Evolutionary conservation across 53 echinoderm and acorn worm genomes (phyloP).

Genomic region (Holothuria leucospilota): DNA sequence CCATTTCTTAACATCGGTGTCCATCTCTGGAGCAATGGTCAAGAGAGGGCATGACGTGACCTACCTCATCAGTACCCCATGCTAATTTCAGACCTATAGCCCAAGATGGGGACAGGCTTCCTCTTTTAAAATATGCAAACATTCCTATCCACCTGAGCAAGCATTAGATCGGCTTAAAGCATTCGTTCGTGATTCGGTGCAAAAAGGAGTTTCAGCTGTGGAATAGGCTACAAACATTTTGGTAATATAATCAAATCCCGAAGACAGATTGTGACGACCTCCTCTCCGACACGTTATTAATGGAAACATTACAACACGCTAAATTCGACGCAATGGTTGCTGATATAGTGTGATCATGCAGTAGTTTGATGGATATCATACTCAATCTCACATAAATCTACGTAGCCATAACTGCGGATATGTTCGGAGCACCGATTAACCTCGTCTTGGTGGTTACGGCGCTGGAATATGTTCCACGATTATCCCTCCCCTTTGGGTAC

Average conservation of each 20-base stretch:
- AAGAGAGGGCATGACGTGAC: conserved; percentile 51
- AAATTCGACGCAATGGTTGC: conserved; percentile 67
- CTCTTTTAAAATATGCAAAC: conserved; percentile 56
- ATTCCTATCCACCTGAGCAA: conserved; percentile 51
- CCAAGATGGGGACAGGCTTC: conserved; percentile 31
- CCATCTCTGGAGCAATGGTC: conserved; percentile 50
- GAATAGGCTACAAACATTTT: not conserved
- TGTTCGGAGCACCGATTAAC: conserved; percentile 52
- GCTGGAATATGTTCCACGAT: conserved; percentile 50
- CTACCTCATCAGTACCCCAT: conserved; percentile 54
- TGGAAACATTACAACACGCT: conserved; percentile 47
- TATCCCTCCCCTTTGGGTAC: conserved; percentile 66
- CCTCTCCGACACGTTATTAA: conserved; percentile 59
- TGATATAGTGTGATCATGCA: conserved; percentile 71
- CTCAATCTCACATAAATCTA: conserved; percentile 56
- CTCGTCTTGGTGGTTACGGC: conserved; percentile 53
- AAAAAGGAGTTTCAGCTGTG: conserved; percentile 9
- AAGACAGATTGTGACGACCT: conserved; percentile 56
- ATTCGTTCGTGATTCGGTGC: conserved; percentile 19
- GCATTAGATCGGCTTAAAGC: conserved; percentile 21
- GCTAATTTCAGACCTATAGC: conserved; percentile 29
- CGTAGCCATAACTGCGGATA: not conserved
- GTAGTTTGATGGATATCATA: conserved; percentile 55
- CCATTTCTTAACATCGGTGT: conserved; percentile 52
- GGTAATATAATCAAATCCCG: not conserved